Evolutionary conservation across 2,113 vertebrate species (phyloP).

Genomic region (Cyprinodon tularosa): DNA sequence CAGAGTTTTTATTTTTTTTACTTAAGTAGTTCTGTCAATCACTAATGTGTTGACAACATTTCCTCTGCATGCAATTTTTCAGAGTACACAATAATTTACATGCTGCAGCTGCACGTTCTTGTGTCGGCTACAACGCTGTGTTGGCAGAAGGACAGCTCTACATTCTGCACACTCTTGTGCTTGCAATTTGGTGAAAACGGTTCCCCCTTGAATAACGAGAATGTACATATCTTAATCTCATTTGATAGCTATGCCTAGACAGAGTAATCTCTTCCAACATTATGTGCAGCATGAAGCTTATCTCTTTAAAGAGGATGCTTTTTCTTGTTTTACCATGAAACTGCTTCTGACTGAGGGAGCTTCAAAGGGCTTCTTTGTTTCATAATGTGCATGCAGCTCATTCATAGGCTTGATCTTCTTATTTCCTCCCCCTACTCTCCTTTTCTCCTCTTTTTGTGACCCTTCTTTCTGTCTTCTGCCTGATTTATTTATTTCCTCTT

Average conservation of each 20-base stretch:
- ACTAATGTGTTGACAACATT: slow-evolving; percentile 67
- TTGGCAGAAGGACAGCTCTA: slow-evolving; percentile 48
- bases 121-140: slow-evolving; percentile 44
- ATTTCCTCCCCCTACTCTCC: slow-evolving; percentile 55
- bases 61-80: slow-evolving; percentile 70
- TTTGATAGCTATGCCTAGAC: slow-evolving; percentile 81
- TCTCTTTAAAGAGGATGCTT: slow-evolving; percentile 80
- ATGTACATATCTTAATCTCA: slow-evolving; percentile 79
- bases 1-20: slow-evolving; percentile 49
- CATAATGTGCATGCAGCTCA: slow-evolving; percentile 82
- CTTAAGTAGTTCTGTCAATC: slow-evolving; percentile 78
- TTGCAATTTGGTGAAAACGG: slow-evolving; percentile 61
- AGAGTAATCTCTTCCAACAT: slow-evolving; percentile 79
- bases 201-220: slow-evolving; percentile 57
- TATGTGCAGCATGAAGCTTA: slow-evolving; percentile 80
- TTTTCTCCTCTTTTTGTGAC: slow-evolving; percentile 47
- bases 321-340: slow-evolving; percentile 83
- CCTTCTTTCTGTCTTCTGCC: slow-evolving; percentile 26
- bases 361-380: slow-evolving; percentile 84
- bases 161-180: slow-evolving; percentile 50
- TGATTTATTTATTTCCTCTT: slow-evolving; percentile 12
- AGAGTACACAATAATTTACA: slow-evolving; percentile 77
- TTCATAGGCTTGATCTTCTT: slow-evolving; percentile 77
- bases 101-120: slow-evolving; percentile 66
- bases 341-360: slow-evolving; percentile 82